Conservation (phyloP, 2,113 vertebrate genomes). For the Propithecus coquereli region DNA sequence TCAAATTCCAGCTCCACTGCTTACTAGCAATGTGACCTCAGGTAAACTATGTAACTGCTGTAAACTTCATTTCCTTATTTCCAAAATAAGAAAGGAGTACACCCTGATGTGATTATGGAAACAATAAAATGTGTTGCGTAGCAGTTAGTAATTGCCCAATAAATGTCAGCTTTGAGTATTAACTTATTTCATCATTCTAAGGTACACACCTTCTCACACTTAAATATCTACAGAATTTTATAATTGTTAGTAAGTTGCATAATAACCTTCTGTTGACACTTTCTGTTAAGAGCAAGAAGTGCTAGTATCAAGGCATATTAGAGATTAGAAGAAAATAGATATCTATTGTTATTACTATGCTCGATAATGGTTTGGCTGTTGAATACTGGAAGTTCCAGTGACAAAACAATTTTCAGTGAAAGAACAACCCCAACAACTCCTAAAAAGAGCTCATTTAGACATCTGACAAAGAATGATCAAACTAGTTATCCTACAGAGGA, state of each 20-base stretch:
- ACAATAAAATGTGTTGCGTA: neutral
- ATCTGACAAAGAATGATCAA: neutral
- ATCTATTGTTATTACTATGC: neutral
- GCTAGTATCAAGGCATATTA: neutral
- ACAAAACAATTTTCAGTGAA: neutral
- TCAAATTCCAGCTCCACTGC: neutral
- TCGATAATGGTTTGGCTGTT: neutral
- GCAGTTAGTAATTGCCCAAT: neutral
- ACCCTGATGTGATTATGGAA: neutral
- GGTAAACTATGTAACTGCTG: neutral
- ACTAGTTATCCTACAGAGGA: neutral
- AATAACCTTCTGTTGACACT: neutral
- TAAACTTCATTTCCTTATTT: neutral
- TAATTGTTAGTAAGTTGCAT: neutral
- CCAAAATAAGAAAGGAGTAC: neutral
- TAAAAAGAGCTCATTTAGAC: neutral
- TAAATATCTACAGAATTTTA: neutral
- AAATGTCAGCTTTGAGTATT: neutral
- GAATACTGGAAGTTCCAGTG: neutral
- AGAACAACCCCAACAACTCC: neutral
- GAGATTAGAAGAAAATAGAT: neutral
- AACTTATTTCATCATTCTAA: neutral
- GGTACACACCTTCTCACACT: neutral
- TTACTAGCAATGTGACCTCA: neutral
- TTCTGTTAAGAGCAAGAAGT: neutral